phyloP scores from a whole-genome alignment of 2,113 vertebrate species.

The Hylia prasina region DNA sequence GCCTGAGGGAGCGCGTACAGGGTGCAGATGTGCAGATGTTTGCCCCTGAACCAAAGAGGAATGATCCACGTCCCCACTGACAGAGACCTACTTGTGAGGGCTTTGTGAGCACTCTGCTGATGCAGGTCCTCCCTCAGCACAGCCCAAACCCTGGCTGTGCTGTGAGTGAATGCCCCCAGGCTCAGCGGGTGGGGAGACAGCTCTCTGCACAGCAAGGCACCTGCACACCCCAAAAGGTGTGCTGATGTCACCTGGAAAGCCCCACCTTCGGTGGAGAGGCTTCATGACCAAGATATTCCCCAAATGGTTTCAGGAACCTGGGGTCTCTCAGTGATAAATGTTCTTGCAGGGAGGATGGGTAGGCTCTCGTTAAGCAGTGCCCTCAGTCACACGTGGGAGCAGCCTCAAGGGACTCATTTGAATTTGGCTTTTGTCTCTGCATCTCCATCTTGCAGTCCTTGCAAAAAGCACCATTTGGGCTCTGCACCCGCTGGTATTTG shows the following conservation, averaged over 20 bases:
- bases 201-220: not conserved
- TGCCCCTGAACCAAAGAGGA: not conserved
- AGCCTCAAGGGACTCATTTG: not conserved
- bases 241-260: not conserved
- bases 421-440: not conserved
- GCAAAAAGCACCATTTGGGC: not conserved
- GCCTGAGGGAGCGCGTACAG: not conserved
- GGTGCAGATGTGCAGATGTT: too few species aligned
- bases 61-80: not conserved
- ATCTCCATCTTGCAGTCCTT: not conserved
- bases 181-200: rapidly evolving
- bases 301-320: not conserved
- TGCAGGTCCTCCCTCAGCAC: not conserved
- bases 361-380: not conserved
- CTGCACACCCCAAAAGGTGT: not conserved
- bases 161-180: not conserved
- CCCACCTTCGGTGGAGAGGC: not conserved
- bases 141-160: not conserved
- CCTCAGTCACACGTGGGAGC: rapidly evolving
- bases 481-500: not conserved
- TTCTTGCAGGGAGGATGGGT: not conserved
- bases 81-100: not conserved
- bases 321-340: not conserved
- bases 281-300: not conserved
- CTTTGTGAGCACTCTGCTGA: not conserved